phyloP scores from a whole-genome alignment of 2,797 vertebrate species.

The Lophura swinhoii region DNA sequence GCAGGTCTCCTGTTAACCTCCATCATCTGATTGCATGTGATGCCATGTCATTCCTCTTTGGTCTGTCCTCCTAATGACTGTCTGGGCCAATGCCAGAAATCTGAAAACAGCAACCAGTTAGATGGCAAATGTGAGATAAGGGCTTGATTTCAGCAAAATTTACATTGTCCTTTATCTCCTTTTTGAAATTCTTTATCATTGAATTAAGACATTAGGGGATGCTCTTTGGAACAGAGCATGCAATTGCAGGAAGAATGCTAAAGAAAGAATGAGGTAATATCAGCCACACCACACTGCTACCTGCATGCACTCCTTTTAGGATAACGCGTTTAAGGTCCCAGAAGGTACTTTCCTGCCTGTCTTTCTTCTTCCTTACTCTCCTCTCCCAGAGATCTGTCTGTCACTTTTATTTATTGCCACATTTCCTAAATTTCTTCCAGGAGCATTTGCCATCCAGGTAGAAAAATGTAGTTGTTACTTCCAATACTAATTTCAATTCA shows the following conservation, averaged over 20 bases:
- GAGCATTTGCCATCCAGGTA: background rate
- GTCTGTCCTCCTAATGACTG: background rate
- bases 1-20: background rate
- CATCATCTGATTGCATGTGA: too few relatives aligned
- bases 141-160: background rate
- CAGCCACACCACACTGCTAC: background rate
- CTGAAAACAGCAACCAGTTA: background rate
- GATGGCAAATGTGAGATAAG: background rate
- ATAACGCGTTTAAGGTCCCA: background rate
- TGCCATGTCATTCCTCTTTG: rapidly evolving
- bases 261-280: background rate
- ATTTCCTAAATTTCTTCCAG: background rate
- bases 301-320: background rate
- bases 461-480: background rate
- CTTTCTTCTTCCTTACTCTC: background rate
- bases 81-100: background rate
- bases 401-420: background rate
- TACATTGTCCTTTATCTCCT: rapidly evolving
- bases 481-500: background rate
- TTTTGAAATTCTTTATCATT: background rate
- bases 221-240: background rate
- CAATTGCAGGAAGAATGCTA: background rate
- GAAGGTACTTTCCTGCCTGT: background rate
- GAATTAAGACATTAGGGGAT: background rate
- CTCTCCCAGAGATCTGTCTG: background rate